phyloP scores from a whole-genome alignment of 1,140 invertebrate genomes.

The Mamestra configurata region DNA sequence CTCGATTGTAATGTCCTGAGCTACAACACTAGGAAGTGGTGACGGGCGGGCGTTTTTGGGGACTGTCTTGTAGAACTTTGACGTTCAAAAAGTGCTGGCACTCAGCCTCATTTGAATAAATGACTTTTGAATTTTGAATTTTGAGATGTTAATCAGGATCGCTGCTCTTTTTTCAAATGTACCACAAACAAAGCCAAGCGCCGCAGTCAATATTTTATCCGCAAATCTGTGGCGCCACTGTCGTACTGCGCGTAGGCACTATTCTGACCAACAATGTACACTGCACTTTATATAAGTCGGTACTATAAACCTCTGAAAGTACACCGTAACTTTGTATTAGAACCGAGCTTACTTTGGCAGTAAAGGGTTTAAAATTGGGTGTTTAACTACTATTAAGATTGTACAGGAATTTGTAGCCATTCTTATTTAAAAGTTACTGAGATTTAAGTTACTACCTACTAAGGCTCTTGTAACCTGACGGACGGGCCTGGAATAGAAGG shows the following conservation, averaged over 20 bases:
- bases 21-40: no score
- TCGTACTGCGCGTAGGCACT: background rate
- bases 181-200: background rate
- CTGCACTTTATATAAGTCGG: conserved; percentile 3
- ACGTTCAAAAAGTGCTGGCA: no score
- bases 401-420: background rate
- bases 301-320: conserved; percentile 5
- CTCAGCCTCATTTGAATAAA: no score
- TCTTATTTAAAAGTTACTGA: no score
- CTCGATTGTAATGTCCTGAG: no score
- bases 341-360: background rate
- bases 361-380: background rate
- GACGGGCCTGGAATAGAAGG: no score
- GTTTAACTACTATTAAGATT: background rate
- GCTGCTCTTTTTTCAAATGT: background rate
- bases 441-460: no score
- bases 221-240: conserved; percentile 20
- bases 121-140: background rate
- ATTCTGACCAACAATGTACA: conserved; percentile 8
- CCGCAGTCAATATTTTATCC: conserved; percentile 20
- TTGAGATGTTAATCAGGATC: background rate
- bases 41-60: no score
- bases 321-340: conserved; percentile 15
- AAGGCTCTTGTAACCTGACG: no score
- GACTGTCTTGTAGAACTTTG: no score